These are phyloP conservation scores for Pithys albifrons DNA, from an alignment of 2,113 vertebrate genomes.

Conservation along the genomic window DNA sequence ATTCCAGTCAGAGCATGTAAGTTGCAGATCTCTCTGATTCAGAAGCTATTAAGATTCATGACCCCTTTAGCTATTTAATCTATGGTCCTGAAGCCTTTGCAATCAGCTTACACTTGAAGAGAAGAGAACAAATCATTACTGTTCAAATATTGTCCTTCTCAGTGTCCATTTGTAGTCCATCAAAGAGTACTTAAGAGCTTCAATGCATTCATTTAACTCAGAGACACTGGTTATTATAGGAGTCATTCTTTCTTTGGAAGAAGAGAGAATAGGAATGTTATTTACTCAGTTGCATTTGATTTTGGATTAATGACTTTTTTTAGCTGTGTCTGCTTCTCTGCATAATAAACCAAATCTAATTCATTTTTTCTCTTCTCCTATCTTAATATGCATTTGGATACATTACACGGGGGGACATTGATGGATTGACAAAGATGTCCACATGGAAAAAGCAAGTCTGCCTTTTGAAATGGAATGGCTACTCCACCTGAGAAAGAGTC, in stretches of 20 bases:
- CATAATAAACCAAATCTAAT: slow-evolving; percentile 58
- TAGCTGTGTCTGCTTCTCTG: slow-evolving; percentile 38
- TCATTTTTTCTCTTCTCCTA: slow-evolving; percentile 27
- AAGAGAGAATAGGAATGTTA: slow-evolving; percentile 48
- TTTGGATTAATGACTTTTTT: slow-evolving; percentile 62
- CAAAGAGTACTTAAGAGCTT: slow-evolving; percentile 72
- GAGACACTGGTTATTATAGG: slow-evolving; percentile 65
- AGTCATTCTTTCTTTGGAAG: slow-evolving; percentile 63
- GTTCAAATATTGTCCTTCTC: slow-evolving; percentile 76
- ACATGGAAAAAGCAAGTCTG: neutral
- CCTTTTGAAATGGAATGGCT: neutral
- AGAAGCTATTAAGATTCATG: slow-evolving; percentile 82
- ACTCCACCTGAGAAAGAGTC: neutral
- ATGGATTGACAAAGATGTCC: neutral
- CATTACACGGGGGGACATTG: neutral
- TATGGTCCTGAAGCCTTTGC: slow-evolving; percentile 50
- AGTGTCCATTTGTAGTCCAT: slow-evolving; percentile 67
- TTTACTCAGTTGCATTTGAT: slow-evolving; percentile 68
- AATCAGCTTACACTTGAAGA: slow-evolving; percentile 76
- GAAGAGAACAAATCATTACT: slow-evolving; percentile 77
- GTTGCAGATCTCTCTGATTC: slow-evolving; percentile 78
- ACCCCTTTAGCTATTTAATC: slow-evolving; percentile 76
- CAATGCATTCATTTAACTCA: slow-evolving; percentile 76
- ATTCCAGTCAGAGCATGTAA: slow-evolving; percentile 72
- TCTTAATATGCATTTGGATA: neutral